A percentile compares a stretch with the other conserved stretches of the same genome.
Conservation (phyloP, 1,140 invertebrate genomes). For the Psix sp. region DNA sequence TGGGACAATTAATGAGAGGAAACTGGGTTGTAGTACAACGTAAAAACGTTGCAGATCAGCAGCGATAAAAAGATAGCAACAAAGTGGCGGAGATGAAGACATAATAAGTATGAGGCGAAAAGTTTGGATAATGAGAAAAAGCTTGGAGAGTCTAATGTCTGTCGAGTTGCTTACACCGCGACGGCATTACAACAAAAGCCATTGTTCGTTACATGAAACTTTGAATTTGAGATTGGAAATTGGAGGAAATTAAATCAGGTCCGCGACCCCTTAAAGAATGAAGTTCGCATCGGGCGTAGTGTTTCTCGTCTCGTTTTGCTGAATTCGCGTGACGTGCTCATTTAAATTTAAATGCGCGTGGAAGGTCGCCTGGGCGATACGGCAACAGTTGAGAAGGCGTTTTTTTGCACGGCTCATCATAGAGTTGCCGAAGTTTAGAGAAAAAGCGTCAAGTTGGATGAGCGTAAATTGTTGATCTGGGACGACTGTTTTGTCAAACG, state of each 20-base stretch:
- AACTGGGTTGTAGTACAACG: slow-evolving; percentile 15
- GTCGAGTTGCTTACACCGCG: background rate
- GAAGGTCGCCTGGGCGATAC: too few species aligned
- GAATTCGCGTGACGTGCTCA: slow-evolving; percentile 22
- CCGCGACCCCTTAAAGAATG: slow-evolving; percentile 2
- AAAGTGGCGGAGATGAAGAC: slow-evolving; percentile 42
- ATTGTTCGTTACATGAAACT: too few species aligned
- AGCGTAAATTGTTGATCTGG: slow-evolving; percentile 17
- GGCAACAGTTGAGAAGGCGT: too few species aligned
- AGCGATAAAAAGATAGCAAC: slow-evolving; percentile 36
- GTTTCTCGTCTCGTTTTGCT: slow-evolving; percentile 13
- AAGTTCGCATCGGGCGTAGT: slow-evolving; percentile 20
- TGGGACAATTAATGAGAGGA: slow-evolving; percentile 52
- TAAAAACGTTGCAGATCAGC: slow-evolving; percentile 35
- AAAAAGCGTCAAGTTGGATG: slow-evolving; percentile 1
- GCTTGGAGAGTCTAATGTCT: slow-evolving; percentile 9
- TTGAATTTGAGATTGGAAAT: background rate
- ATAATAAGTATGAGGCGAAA: slow-evolving; percentile 40
- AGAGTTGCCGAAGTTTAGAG: background rate
- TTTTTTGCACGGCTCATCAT: slow-evolving; percentile 11
- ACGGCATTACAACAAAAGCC: too few species aligned
- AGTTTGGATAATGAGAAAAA: slow-evolving; percentile 40
- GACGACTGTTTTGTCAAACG: too few species aligned
- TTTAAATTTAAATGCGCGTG: slow-evolving; percentile 30
- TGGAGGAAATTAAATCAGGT: background rate